Conservation (phyloP, 2,113 vertebrate species). For the Lonchura striata region DNA sequence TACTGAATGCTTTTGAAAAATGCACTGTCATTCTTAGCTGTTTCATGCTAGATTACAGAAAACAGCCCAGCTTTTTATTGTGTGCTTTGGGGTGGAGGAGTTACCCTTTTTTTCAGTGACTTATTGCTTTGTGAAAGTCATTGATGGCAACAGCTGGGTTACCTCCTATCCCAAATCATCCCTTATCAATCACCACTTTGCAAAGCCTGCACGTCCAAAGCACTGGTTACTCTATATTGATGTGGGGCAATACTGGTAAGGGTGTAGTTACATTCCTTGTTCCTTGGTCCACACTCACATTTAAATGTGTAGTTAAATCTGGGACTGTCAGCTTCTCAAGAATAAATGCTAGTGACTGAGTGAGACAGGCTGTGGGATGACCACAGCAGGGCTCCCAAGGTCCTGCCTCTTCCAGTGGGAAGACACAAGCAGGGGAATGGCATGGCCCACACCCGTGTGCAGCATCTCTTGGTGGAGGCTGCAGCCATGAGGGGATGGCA, state of each 20-base stretch:
- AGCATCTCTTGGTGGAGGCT: rapidly evolving
- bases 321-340: neutral
- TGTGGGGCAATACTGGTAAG: neutral
- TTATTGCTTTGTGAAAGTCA: neutral
- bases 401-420: neutral
- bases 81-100: neutral
- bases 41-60: neutral
- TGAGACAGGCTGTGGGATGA: neutral
- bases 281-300: neutral
- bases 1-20: neutral
- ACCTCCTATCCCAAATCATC: neutral
- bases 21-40: neutral
- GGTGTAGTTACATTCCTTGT: neutral
- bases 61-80: neutral
- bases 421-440: neutral
- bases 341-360: neutral
- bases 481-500: neutral
- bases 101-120: neutral
- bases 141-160: neutral
- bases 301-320: neutral
- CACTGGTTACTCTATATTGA: neutral
- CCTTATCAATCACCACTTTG: neutral
- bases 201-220: neutral
- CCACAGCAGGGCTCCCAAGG: neutral
- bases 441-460: rapidly evolving